A percentile compares a stretch with the other conserved stretches of the same genome.
Evolutionary conservation across 2,797 vertebrate species (phyloP).

Genomic region (Gymnopithys bicolor): DNA sequence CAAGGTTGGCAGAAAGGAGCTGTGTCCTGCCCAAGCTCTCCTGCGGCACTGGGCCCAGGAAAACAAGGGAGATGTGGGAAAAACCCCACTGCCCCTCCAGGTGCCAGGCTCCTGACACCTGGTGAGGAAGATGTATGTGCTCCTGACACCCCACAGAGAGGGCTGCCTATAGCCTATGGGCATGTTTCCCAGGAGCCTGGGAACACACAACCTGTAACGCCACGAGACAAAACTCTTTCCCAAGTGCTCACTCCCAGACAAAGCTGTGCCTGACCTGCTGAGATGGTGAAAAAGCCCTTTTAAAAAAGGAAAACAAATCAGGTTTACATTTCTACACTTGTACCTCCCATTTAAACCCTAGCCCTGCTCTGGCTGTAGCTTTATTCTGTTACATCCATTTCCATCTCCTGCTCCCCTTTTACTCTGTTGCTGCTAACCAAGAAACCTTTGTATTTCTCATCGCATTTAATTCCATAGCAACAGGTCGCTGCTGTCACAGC

Average conservation of each 20-base stretch:
- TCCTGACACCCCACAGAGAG: not conserved
- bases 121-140: not conserved
- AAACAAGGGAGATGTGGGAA: not conserved
- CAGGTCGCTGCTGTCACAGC: constrained; percentile 56
- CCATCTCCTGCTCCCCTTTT: not conserved
- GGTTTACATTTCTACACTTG: not conserved
- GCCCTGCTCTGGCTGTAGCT: not conserved
- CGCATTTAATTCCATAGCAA: constrained; percentile 66
- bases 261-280: constrained; percentile 24
- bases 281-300: not conserved
- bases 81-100: not conserved
- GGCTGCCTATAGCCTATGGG: not conserved
- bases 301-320: not conserved
- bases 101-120: not conserved
- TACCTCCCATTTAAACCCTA: not conserved
- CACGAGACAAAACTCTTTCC: not conserved
- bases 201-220: not conserved
- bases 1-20: not conserved
- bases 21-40: not conserved
- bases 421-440: constrained; percentile 30
- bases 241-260: not conserved
- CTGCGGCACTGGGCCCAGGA: rapidly evolving
- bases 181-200: not conserved
- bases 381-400: not conserved
- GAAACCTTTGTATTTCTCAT: constrained; percentile 55